Percentiles rank a stretch among this genome's conserved stretches.
phyloP scores from a whole-genome alignment of 2,888 invertebrate species.

The Apotomis betuletana region DNA sequence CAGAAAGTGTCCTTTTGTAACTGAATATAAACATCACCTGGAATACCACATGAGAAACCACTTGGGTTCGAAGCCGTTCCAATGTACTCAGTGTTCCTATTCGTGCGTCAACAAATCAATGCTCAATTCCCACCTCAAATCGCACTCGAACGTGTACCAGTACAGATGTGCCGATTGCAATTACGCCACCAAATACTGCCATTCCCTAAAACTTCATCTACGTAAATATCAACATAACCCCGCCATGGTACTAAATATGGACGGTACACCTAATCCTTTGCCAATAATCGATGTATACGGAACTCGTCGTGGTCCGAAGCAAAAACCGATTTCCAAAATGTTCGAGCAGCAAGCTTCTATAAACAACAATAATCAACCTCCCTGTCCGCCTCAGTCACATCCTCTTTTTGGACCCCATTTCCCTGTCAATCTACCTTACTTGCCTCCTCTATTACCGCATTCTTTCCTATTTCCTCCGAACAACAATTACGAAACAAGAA shows the following conservation, averaged over 20 bases:
- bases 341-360: conserved; percentile 66
- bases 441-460: conserved; percentile 76
- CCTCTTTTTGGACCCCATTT: conserved; percentile 75
- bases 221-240: conserved; percentile 96
- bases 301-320: conserved; percentile 93
- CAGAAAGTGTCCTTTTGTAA: conserved; percentile 97
- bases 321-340: conserved; percentile 73
- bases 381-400: conserved; percentile 64
- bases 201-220: conserved; percentile 97
- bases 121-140: conserved; percentile 99
- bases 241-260: conserved; percentile 94
- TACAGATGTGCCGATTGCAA: conserved; percentile 96
- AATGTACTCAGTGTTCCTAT: conserved; percentile 94
- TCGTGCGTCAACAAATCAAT: conserved; percentile 99
- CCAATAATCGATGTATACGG: conserved; percentile 96
- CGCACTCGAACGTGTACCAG: conserved; percentile 96
- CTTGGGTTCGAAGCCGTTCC: conserved; percentile 96
- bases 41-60: conserved; percentile 99
- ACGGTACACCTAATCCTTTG: conserved; percentile 93
- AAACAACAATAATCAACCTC: conserved; percentile 58
- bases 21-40: conserved; percentile 99
- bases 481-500: conserved; percentile 71
- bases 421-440: conserved; percentile 74
- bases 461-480: conserved; percentile 80
- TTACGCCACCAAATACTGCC: conserved; percentile 99